phyloP scores from a whole-genome alignment of 2,888 invertebrate genomes.

The Schizotus pectinicornis region DNA sequence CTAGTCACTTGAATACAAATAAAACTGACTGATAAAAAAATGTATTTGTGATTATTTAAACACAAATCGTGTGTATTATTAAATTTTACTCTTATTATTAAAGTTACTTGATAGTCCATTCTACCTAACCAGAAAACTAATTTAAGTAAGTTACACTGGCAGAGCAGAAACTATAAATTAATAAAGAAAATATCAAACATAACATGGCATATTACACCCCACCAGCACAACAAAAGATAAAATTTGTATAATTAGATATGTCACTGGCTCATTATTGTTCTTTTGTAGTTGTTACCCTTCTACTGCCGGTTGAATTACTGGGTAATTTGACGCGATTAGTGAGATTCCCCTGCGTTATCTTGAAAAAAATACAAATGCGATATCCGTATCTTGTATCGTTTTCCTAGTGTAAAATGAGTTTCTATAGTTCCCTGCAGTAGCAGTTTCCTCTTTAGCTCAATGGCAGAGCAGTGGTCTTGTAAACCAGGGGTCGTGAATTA shows the following conservation, averaged over 20 bases:
- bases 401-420: too few relatives aligned
- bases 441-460: too few relatives aligned
- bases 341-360: background rate
- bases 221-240: slow-evolving; percentile 22
- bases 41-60: slow-evolving; percentile 39
- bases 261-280: too few relatives aligned
- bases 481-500: too few relatives aligned
- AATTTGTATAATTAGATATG: slow-evolving; percentile 13
- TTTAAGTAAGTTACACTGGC: slow-evolving; percentile 27
- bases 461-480: too few relatives aligned
- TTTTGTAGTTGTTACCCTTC: too few relatives aligned
- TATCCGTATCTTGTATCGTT: background rate
- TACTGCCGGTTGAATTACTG: too few relatives aligned
- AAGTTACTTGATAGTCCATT: slow-evolving; percentile 19
- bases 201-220: slow-evolving; percentile 24
- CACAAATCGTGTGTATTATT: slow-evolving; percentile 34
- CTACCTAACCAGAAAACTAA: slow-evolving; percentile 23
- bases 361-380: background rate
- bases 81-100: slow-evolving; percentile 32
- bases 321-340: too few relatives aligned
- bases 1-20: background rate
- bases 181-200: slow-evolving; percentile 28
- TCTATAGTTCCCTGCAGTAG: too few relatives aligned
- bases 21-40: slow-evolving; percentile 31
- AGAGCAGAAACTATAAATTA: slow-evolving; percentile 28